Evolutionary conservation across 2,797 vertebrate genomes (phyloP), one percentile per base, ranked within the genome.

Genomic region (Cyprinodon diabolis): DNA sequence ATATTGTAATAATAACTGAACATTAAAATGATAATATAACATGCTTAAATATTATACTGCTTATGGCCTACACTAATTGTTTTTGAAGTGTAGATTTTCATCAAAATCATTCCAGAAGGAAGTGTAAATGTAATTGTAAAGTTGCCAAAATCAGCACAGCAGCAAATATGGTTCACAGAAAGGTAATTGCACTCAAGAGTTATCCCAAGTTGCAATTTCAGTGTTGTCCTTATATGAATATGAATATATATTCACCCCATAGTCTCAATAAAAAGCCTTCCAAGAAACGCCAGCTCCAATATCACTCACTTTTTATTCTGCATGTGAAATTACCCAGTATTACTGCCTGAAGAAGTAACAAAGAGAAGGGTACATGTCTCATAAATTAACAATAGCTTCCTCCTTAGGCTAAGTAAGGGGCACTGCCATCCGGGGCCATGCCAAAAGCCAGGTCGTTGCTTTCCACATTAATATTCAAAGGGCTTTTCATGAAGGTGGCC

Each of bases 391-490:
- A 78, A 86, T 74, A 63, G 67, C 54, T 84, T 85, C 80, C 75
- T 82, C 78, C 78, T 80, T 0, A 4, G 58, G 72, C 68, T 74
- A 58, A 84, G 78, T 56, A 83, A 89, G 84, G 75, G 83, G 72
- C 77, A 43, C 68, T 0, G 57, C 17, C 49, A 62, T 78, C 74
- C 72, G 0, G 35, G 74, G 62, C 52, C 75, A 43, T 71, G 84
- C 84, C 70, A 23, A 77, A 75, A 84, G 79, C 70, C 68, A 71
- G 80, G 71, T 65, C 78, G 70, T 78, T 43, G 70, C 82, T 74
- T 83, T 83, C 78, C 66, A 71, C 89, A 88, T 93, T 79, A 92
- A 92, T 90, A 92, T 91, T 89, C 85, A 86, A 93, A 84, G 78
- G 75, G 74, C 81, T 70, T 79, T 84, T 91, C 48, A 79, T 78